Evolutionary conservation across 2,113 vertebrate species (phyloP).

Genomic region (Budorcas taxicolor): DNA sequence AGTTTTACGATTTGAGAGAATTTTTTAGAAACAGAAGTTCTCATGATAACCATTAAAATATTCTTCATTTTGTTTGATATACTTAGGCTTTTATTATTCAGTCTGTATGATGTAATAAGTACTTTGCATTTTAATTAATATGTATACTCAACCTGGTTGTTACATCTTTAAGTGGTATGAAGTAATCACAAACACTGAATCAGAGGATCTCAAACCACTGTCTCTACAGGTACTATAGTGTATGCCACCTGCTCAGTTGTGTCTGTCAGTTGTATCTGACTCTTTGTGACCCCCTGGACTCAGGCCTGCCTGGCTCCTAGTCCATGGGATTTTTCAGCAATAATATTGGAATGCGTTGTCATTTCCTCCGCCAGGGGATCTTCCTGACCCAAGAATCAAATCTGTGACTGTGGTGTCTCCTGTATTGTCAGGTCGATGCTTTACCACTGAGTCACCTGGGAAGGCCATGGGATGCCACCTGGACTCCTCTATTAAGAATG

Average conservation of each 20-base stretch:
- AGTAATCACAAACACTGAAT: background rate
- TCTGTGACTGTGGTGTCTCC: too few relatives aligned
- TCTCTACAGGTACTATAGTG: background rate
- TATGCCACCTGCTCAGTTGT: background rate
- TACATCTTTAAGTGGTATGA: background rate
- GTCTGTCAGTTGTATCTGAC: too few relatives aligned
- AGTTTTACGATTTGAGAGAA: background rate
- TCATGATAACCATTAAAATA: background rate
- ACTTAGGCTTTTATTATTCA: background rate
- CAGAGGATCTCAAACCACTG: background rate
- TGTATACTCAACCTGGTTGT: background rate
- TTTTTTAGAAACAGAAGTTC: background rate
- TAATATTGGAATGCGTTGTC: too few relatives aligned
- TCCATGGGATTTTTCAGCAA: too few relatives aligned
- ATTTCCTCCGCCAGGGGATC: too few relatives aligned
- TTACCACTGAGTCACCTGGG: too few relatives aligned
- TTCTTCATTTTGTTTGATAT: background rate
- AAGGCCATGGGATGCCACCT: too few relatives aligned
- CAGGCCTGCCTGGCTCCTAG: too few relatives aligned
- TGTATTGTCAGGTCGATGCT: too few relatives aligned
- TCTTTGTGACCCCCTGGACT: too few relatives aligned
- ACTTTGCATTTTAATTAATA: background rate
- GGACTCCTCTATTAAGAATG: background rate
- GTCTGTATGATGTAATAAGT: background rate
- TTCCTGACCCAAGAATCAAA: too few relatives aligned